Evolutionary conservation across 53 echinoderm and acorn worm genomes (phyloP), one percentile per base, ranked within the genome.

Genomic region (Stichopus horrens): DNA sequence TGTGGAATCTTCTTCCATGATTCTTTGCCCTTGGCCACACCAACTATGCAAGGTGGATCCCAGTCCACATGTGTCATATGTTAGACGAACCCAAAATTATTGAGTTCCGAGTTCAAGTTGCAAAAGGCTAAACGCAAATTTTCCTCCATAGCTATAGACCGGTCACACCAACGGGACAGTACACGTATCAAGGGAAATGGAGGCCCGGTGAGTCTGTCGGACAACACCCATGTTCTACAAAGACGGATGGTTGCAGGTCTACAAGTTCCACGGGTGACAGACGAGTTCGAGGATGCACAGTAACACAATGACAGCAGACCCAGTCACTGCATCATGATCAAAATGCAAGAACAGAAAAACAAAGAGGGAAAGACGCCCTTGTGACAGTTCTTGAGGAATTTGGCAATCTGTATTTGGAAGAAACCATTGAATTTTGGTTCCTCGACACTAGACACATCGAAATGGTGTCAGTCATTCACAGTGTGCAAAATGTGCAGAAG

Each of bases 301-400:
- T 53, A 53, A 21, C 53, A 76, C 65, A 11, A 74, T 52, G n/a
- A 77, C 63, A 53, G 80, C 52, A 54, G 82, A 37, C 55, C 20
- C 81, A 76, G 11, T 88, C 73, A 65, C 22, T 20, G n/a, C 94
- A 94, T 86, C 91, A 94, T 84, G 94, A 91, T 10, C 94, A 93
- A 54, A 85, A 56, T 20, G 51, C 8, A 74, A 53, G 77, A 9
- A 87, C 90, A 52, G 92, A 94, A 66, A 57, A 9, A 7, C 4
- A 90, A 5, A 92, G 89, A 19, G 52, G 6, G 51, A 87, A 76
- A 68, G 89, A 94, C 88, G 92, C 90, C 23, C 92, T 88, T 52
- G 23, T 74, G 14, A 19, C 71, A 54, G 86, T 76, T 21, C 51
- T 90, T 7, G 51, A 90, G 60, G 92, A 94, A 63, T n/a, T 94